Evolutionary conservation across 2,797 vertebrate species (phyloP), one percentile per base, ranked within the genome.

Genomic region (Sebastes matsubarae): DNA sequence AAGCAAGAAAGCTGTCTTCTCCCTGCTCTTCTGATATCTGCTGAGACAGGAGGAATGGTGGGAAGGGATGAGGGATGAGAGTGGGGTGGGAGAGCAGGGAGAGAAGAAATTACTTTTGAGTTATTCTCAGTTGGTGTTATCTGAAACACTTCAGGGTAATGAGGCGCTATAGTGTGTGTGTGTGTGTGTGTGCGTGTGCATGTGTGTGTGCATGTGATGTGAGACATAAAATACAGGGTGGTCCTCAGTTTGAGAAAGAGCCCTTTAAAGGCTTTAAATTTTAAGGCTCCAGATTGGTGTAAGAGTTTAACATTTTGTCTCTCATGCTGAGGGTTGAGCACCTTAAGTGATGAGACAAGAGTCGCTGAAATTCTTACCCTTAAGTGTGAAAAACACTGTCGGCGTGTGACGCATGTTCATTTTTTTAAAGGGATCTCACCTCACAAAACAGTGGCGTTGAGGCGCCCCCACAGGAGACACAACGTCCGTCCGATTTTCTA

Each of bases 121-220:
- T 83, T 87, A 79, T 80, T 87, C 81, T 88, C 85, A 82, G 81
- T 46, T 61, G 77, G 65, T 68, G 82, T 80, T 88, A 90, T 91
- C 80, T 73, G 80, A 82, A 83, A 82, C 73, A 68, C 86, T 84
- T 83, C 55, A 76, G 76, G 84, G 77, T 83, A 87, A 90, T 77
- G 79, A 84, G 71, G 57, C 61, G 5, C 42, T 66, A 6, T 25
- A 20, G 68, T 32, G 38, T 36, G 38, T 73, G 64, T 34, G 61
- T 32, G 38, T 65, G 54, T 70, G 68, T 22, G 24, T 68, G 73
- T 67, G 60, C 52, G 11, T 57, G 63, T 57, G n/a, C 9, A 36
- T 58, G 58, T 36, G 20, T 7, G 38, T 64, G 63, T 68, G 42
- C 64, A 27, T 68, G 29, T 68, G 46, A 50, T 24, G 13, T 57